Conservation (phyloP, 1,140 invertebrate genomes). For the Drosophila kurseongensis region DNA sequence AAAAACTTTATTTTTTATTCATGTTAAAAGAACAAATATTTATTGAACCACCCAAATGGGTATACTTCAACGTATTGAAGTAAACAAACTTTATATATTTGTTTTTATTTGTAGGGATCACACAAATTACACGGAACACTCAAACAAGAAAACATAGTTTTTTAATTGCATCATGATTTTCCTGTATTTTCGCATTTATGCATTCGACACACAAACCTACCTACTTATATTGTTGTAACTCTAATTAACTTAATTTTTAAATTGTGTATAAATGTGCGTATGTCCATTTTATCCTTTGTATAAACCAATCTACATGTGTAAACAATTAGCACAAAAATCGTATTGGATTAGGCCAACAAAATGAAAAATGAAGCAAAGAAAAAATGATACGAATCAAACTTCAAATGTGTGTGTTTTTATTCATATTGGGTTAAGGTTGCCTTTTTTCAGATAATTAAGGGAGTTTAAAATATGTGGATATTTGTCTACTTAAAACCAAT, state of each 20-base stretch:
- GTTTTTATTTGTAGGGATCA: conserved; percentile 45
- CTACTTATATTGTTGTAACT: conserved; percentile 68
- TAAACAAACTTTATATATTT: conserved; percentile 34
- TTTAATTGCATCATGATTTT: conserved; percentile 42
- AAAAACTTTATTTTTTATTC: conserved; percentile 75
- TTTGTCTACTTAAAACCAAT: not conserved
- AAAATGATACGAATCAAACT: conserved; percentile 31
- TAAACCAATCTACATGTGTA: conserved; percentile 42
- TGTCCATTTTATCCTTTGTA: conserved; percentile 73
- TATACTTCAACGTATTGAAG: conserved; percentile 38
- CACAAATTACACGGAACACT: conserved; percentile 16
- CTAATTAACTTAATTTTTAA: conserved; percentile 74
- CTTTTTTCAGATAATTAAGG: not conserved
- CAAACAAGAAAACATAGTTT: conserved; percentile 18
- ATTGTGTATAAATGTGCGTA: conserved; percentile 66
- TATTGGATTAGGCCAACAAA: conserved; percentile 41
- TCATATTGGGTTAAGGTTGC: not conserved
- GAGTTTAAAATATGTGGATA: not conserved
- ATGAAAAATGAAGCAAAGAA: conserved; percentile 23
- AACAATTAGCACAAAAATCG: conserved; percentile 33
- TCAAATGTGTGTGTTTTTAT: conserved; percentile 29
- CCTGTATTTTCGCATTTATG: conserved; percentile 79
- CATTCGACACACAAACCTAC: conserved; percentile 60
- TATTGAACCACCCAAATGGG: conserved; percentile 32
- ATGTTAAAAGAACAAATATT: conserved; percentile 61